Evolutionary conservation across 2,888 invertebrate species (phyloP), one percentile per base, ranked within the genome.

Genomic region (Merodon equestris): DNA sequence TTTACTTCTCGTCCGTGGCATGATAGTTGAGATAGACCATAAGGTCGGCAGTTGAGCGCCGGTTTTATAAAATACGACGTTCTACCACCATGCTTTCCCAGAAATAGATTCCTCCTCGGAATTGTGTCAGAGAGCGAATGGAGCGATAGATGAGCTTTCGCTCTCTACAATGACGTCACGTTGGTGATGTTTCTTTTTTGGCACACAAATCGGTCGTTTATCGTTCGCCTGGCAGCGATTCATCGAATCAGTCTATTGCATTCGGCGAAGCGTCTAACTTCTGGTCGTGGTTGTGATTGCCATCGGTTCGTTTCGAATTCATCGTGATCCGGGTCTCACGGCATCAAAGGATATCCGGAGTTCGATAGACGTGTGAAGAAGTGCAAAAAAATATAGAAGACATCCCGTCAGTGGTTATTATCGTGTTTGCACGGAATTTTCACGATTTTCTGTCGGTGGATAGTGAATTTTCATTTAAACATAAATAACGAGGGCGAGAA

Each of bases 91-190:
- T 19, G 27, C 27, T 27, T 27, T 45, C 12, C 64, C 76, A 67
- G 57, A 77, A 77, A 72, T 77, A 77, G 76, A 66, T 38, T 71
- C 56, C 42, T 48, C 45, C 60, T 70, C 58, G 64, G 63, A 79
- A 79, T 70, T 58, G 68, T 68, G 73, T 64, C 64, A 79, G 45
- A 45, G 27, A 27, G 56, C 44, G 57, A 54, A 18, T 38, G 47
- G 53, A 18, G 27, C 61, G 15, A 44, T 5, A 48, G 36, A 13
- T 34, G 54, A 18, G 36, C 36, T 13, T 48, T 4, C 58, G 15
- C 64, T 70, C 64, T 79, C 79, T 74, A 79, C 79, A 79, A 79
- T 79, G 74, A 42, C 79, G 79, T 79, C 73, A 79, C 3, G 17
- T 60, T 58, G 44, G 77, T 45, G 67, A 61, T 45, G 27, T 5